Evolutionary conservation across 2,113 vertebrate genomes (phyloP).

Genomic region (Sylvietta virens): DNA sequence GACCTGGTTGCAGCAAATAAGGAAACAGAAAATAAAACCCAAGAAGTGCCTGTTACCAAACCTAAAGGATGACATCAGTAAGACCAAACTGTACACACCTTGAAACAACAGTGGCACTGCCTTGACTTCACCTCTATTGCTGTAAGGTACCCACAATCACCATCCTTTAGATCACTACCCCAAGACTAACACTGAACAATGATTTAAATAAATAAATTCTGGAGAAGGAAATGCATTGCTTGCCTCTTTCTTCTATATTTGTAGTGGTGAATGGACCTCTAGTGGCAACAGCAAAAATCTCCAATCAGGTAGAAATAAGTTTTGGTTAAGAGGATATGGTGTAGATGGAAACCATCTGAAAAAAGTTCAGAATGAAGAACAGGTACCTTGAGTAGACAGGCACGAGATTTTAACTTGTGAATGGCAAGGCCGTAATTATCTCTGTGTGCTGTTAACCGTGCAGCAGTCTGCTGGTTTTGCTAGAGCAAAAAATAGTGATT

Average conservation of each 20-base stretch:
- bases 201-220: neutral
- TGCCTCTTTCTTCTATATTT: constrained; percentile 20
- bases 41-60: neutral
- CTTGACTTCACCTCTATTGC: neutral
- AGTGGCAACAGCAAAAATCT: constrained; percentile 66
- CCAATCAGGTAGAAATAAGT: neutral
- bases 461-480: neutral
- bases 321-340: neutral
- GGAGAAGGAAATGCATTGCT: neutral
- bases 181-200: neutral
- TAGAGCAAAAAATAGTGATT: neutral
- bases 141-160: neutral
- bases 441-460: neutral
- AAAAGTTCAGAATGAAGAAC: neutral
- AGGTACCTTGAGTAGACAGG: neutral
- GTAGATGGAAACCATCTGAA: neutral
- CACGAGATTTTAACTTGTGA: neutral
- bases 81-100: neutral
- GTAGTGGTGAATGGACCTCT: constrained; percentile 71
- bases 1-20: neutral
- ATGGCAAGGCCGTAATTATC: neutral
- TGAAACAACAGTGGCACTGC: neutral
- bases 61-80: neutral
- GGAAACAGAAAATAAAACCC: neutral
- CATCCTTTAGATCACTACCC: neutral